Evolutionary conservation across 35 echinoderm and acorn worm species (phyloP).

Genomic region (Ophioderma brevispina): DNA sequence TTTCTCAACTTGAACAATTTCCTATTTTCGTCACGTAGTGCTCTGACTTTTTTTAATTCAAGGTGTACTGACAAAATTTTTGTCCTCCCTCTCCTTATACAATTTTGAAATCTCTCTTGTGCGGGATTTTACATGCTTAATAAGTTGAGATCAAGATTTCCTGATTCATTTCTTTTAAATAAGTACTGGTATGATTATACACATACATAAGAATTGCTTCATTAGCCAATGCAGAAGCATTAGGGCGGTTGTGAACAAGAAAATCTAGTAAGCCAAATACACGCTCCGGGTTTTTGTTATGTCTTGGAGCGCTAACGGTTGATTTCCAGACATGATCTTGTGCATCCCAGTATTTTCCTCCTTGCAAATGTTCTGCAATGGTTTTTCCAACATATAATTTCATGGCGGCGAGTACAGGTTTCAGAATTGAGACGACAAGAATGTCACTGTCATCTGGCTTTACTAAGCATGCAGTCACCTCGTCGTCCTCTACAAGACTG

Average conservation of each 20-base stretch:
- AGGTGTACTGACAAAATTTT: not conserved
- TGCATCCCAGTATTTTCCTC: constrained; percentile 25
- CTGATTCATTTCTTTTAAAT: not conserved
- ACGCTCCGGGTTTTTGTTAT: constrained; percentile 33
- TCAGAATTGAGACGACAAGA: not conserved
- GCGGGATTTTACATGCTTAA: not conserved
- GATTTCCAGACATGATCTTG: not conserved
- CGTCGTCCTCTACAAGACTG: not conserved
- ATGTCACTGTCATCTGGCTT: not conserved
- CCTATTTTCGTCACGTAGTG: not conserved
- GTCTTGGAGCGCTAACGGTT: not conserved
- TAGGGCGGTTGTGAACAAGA: constrained; percentile 1
- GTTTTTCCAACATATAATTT: not conserved
- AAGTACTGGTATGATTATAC: not conserved
- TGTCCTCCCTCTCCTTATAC: constrained; percentile 3
- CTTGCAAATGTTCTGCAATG: not conserved
- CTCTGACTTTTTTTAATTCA: not conserved
- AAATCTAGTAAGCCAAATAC: constrained; percentile 26
- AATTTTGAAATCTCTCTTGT: not conserved
- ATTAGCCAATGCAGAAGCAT: constrained; percentile 14
- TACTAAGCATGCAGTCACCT: not conserved
- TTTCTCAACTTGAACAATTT: not conserved
- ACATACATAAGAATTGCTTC: not conserved
- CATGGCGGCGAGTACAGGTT: not conserved
- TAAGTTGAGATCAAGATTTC: not conserved